Evolutionary conservation across 2,797 vertebrate species (phyloP), one percentile per base, ranked within the genome.

Genomic region (Hypotaenidia philippensis): DNA sequence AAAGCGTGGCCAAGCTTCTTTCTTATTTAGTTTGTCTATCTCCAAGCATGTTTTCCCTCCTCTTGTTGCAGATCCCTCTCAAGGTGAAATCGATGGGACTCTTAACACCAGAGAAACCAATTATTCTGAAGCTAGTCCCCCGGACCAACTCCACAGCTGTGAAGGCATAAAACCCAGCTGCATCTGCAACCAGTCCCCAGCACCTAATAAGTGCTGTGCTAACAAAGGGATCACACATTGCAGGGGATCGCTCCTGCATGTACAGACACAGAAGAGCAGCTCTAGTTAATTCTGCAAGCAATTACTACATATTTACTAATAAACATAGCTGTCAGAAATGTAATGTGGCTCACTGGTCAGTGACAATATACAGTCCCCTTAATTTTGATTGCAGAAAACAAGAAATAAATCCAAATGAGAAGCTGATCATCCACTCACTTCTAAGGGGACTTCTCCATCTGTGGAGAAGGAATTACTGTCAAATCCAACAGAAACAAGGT

Each of bases 71-170:
- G 97, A 65, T 96, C 53, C 96, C 96, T 0, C 47, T 97, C 31
- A 78, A 93, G 68, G n/a, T 97, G 79, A 78, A 1, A 2, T 52
- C 92, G 2, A 1, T 16, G 26, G 91, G 86, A 60, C 7, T 97
- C n/a, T 2, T 96, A 18, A 12, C 0, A 7, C 95, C 96, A 10
- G 13, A 96, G 65, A 96, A 93, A 27, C 96, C 94, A 0, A 94
- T 97, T 53, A 0, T 97, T 45, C 83, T 97, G 50, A 97, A 95
- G 71, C 6, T 97, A 0, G 94, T 94, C 11, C 93, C 95, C 55
- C 79, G 91, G 72, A 79, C 52, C 66, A 87, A 27, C 14, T 6
- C 52, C 0, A 1, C 56, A 11, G 9, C 61, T 1, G 6, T 34
- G 6, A 31, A 87, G 63, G 63, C 63, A 0, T 93, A 90, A 92